Evolutionary conservation across 2,888 invertebrate species (phyloP), one percentile per base, ranked within the genome.

Genomic region (Mongoloraphidia duomilia): DNA sequence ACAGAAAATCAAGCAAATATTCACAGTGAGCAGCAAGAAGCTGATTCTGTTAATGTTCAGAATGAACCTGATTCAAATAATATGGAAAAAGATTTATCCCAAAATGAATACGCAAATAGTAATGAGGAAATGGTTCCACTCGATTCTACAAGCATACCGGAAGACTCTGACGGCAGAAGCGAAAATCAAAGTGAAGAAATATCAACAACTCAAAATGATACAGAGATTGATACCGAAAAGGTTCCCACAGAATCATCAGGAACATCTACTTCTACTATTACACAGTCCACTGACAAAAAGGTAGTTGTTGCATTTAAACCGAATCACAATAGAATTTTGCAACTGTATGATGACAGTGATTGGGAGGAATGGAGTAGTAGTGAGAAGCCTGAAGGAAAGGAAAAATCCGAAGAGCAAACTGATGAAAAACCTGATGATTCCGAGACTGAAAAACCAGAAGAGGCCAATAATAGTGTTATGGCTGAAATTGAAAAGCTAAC

Each of bases 401-500:
- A 41, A 42, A 50, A 38, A 36, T 42, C 44, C 9, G 51, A 52
- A 5, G 47, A 49, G 11, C 38, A 50, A 33, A 38, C 37, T 1
- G 43, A 49, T 37, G 41, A 49, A 46, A 42, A 26, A n/a, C 38
- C 48, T 11, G 8, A 52, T 17, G 46, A 52, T 50, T 41, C 49
- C n/a, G 67, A 54, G 66, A 67, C 40, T 52, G 33, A 40, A 26
- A 26, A 26, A 33, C 34, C 42, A 14, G 33, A 11, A 12, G 33
- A 47, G 26, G 33, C 34, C 14, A 36, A 12, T 5, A 13, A 11
- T 35, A 48, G 49, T 42, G 48, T 48, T 3, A 48, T 48, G 9
- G 48, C 44, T 8, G 50, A 48, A 43, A 48, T 48, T 14, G 66
- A 64, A 52, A 72, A 74, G 57, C 73, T 77, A 73, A 79, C 78